These are phyloP conservation scores for Drosophila orosa DNA, from an alignment of 1,140 invertebrate species.

Conservation along the genomic window DNA sequence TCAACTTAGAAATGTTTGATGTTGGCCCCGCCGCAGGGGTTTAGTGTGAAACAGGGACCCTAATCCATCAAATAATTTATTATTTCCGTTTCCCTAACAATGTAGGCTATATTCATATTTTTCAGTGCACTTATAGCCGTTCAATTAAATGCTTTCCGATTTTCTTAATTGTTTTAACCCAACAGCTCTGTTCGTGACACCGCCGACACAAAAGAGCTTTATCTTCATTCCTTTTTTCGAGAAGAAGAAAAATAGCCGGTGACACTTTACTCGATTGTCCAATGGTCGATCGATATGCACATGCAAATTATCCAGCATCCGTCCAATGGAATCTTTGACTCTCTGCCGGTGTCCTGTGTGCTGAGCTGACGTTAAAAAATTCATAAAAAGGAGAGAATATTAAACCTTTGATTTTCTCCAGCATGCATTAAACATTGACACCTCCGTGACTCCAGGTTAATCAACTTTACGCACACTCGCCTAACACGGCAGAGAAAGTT, in stretches of 20 bases:
- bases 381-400: conserved; percentile 18
- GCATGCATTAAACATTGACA: conserved; percentile 73
- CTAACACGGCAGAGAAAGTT: conserved; percentile 72
- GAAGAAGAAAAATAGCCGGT: conserved; percentile 21
- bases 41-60: not conserved
- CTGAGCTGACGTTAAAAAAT: conserved; percentile 24
- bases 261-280: conserved; percentile 32
- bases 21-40: not conserved
- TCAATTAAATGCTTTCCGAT: conserved; percentile 27
- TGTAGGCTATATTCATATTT: conserved; percentile 2
- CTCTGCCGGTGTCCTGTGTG: conserved; percentile 14
- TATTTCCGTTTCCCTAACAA: not conserved
- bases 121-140: not conserved
- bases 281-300: conserved; percentile 34
- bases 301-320: conserved; percentile 53
- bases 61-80: not conserved
- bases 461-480: conserved; percentile 79
- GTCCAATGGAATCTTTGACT: conserved; percentile 9
- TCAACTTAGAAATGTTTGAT: conserved; percentile 31
- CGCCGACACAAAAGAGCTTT: conserved; percentile 25
- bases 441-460: conserved; percentile 58
- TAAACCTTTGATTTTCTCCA: conserved; percentile 31
- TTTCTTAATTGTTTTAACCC: conserved; percentile 35
- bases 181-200: conserved; percentile 24
- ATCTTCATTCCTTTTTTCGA: conserved; percentile 15